Percentiles rank a stretch among this genome's conserved stretches.
phyloP scores from a whole-genome alignment of 2,113 vertebrate genomes.

The Leucopsar rothschildi region DNA sequence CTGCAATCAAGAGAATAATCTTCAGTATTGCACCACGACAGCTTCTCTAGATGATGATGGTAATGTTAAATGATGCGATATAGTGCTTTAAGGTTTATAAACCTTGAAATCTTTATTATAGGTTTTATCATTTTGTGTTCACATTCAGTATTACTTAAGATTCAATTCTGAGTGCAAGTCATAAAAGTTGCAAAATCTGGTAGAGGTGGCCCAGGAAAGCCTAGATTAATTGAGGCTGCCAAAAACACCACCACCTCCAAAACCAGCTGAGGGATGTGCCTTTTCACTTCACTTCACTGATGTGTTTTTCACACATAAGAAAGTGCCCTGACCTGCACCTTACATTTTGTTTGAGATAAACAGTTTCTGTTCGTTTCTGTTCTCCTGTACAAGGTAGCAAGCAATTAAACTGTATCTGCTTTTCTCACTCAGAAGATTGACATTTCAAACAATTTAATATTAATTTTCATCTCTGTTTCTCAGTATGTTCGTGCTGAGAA shows the following conservation, averaged over 20 bases:
- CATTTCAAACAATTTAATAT: constrained; percentile 20
- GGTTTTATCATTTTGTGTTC: neutral
- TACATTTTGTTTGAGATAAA: neutral
- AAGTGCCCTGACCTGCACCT: neutral
- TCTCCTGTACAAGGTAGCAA: neutral
- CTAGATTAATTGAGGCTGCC: neutral
- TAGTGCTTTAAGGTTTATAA: neutral
- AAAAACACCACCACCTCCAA: neutral
- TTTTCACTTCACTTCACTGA: neutral
- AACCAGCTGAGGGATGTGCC: neutral
- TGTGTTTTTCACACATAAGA: neutral
- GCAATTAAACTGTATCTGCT: constrained; percentile 1
- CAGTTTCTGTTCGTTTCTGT: neutral
- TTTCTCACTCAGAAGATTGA: neutral
- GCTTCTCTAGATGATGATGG: neutral
- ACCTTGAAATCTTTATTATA: neutral
- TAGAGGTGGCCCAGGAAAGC: neutral
- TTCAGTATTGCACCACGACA: neutral
- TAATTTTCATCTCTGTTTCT: constrained; percentile 46
- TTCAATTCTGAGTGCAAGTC: neutral
- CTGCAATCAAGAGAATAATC: neutral
- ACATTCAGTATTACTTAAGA: neutral
- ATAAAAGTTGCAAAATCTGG: neutral
- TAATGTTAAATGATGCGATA: neutral
- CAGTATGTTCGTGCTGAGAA: constrained; percentile 1